phyloP scores from a whole-genome alignment of 2,113 vertebrate species.

The Scophthalmus maximus region DNA sequence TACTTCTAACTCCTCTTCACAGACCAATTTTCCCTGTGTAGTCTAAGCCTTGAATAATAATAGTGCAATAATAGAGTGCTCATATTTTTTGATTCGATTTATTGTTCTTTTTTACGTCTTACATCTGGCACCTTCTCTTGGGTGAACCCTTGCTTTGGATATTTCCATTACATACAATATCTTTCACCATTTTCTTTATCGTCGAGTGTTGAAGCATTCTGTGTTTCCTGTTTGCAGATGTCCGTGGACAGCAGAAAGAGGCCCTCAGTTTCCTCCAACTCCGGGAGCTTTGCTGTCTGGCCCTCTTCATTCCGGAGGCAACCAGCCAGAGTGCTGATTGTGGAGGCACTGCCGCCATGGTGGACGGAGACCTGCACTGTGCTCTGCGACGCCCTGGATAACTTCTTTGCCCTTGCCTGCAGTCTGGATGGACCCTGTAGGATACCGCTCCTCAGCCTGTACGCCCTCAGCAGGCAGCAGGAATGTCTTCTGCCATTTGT shows the following conservation, averaged over 20 bases:
- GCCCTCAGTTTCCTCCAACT: slow-evolving; percentile 35
- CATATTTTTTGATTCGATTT: no score
- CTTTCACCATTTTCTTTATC: neutral
- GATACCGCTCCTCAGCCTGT: slow-evolving; percentile 90
- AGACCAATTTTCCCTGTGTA: no score
- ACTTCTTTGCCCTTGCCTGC: slow-evolving; percentile 87
- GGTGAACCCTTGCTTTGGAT: no score
- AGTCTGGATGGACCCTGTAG: slow-evolving; percentile 87
- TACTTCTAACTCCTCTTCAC: no score
- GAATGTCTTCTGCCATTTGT: slow-evolving; percentile 94
- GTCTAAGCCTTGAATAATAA: no score
- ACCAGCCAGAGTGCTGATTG: slow-evolving; percentile 85
- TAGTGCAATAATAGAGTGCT: no score
- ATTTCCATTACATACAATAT: no score
- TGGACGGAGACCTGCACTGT: slow-evolving; percentile 84
- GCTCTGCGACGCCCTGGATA: slow-evolving; percentile 90
- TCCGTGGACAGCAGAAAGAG: slow-evolving; percentile 74
- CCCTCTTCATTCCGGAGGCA: slow-evolving; percentile 75
- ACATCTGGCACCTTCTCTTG: no score
- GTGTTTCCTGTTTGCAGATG: slow-evolving; percentile 41
- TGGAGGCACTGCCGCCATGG: slow-evolving; percentile 85
- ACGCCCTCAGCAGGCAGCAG: slow-evolving; percentile 86
- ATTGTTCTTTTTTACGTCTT: no score
- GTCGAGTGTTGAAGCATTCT: no score
- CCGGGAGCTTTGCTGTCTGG: slow-evolving; percentile 54